A percentile compares a stretch with the other conserved stretches of the same genome.
phyloP scores from a whole-genome alignment of 2,888 invertebrate genomes.

The Netelia virgata region DNA sequence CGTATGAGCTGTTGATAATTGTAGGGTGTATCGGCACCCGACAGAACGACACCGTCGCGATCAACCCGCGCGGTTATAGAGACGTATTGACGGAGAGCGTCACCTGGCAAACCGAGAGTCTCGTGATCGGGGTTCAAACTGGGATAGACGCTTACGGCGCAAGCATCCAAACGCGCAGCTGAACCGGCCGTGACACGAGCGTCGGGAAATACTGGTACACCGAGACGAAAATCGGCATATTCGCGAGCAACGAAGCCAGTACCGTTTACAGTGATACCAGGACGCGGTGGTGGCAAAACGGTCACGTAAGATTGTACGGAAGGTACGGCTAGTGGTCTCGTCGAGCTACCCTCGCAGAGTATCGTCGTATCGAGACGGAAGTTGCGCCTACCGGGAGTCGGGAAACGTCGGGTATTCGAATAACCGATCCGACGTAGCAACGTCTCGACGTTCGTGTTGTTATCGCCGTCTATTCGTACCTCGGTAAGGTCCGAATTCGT shows the following conservation, averaged over 20 bases:
- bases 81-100: conserved; percentile 89
- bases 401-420: conserved; percentile 95
- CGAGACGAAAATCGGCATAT: conserved; percentile 94
- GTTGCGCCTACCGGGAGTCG: conserved; percentile 97
- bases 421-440: conserved; percentile 95
- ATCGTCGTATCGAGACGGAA: conserved; percentile 93
- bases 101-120: conserved; percentile 92
- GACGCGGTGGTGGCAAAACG: conserved; percentile 94
- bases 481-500: conserved; percentile 93
- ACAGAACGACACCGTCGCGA: conserved; percentile 94
- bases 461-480: conserved; percentile 96
- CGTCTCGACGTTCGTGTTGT: conserved; percentile 95
- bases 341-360: conserved; percentile 90
- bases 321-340: conserved; percentile 90
- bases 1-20: conserved; percentile 92
- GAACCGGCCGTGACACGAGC: conserved; percentile 90
- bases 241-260: conserved; percentile 93
- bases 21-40: conserved; percentile 92
- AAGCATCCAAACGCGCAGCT: conserved; percentile 92
- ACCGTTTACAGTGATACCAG: conserved; percentile 93
- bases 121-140: conserved; percentile 98
- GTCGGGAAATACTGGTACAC: conserved; percentile 95
- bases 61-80: conserved; percentile 93
- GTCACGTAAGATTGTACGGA: conserved; percentile 94
- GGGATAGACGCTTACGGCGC: conserved; percentile 97